Conservation (phyloP, 2,888 invertebrate species). For the Apocheima hispidaria region DNA sequence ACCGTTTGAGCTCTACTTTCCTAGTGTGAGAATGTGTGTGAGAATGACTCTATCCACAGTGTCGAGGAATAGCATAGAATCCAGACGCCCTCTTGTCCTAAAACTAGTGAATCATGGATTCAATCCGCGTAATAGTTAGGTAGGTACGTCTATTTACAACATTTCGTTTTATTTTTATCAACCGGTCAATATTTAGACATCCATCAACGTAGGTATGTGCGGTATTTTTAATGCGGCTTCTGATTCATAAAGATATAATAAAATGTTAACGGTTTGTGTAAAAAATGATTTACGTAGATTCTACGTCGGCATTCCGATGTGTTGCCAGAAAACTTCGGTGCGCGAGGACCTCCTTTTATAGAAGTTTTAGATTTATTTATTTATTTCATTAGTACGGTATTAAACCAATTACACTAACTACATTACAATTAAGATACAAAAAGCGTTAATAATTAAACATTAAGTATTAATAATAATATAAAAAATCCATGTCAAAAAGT, state of each 20-base stretch:
- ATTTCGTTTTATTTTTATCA: slow-evolving; percentile 44
- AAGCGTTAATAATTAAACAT: no score
- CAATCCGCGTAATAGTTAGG: slow-evolving; percentile 21
- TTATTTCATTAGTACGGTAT: no score
- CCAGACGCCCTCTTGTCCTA: slow-evolving; percentile 16
- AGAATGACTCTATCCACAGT: neutral
- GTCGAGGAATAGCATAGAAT: neutral
- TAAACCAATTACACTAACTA: no score
- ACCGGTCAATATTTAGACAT: slow-evolving; percentile 51
- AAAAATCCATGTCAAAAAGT: no score
- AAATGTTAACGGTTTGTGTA: slow-evolving; percentile 34
- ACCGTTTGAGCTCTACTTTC: neutral
- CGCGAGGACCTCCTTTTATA: slow-evolving; percentile 20
- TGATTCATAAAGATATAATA: slow-evolving; percentile 50
- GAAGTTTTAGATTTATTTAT: slow-evolving; percentile 9
- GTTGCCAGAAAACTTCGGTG: slow-evolving; percentile 26
- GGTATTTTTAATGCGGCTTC: slow-evolving; percentile 48
- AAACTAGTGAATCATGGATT: slow-evolving; percentile 34
- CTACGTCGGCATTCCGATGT: slow-evolving; percentile 29
- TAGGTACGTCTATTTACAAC: slow-evolving; percentile 32
- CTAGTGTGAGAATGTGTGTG: neutral
- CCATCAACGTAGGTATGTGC: slow-evolving; percentile 41
- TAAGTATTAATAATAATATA: no score
- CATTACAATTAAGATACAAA: no score
- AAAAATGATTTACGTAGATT: slow-evolving; percentile 38